A percentile compares a stretch with the other conserved stretches of the same genome.
phyloP scores from a whole-genome alignment of 1,140 invertebrate genomes.

The Brachystomella parvula region DNA sequence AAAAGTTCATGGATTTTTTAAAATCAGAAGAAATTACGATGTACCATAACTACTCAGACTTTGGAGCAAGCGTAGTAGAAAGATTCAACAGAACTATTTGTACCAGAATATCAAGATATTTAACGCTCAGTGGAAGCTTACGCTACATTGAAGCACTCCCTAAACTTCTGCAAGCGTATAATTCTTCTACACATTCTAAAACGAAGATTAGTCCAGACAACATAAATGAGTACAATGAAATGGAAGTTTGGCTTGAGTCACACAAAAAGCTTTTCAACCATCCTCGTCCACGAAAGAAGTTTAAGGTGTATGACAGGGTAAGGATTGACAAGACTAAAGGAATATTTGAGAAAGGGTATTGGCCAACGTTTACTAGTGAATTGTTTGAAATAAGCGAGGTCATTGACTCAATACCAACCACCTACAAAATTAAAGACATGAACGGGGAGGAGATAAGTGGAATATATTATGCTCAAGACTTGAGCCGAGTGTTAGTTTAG shows the following conservation, averaged over 20 bases:
- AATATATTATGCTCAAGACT: conserved; percentile 13
- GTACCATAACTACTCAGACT: conserved; percentile 18
- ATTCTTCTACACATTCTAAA: conserved; percentile 19
- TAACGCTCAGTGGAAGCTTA: background rate
- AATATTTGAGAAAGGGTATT: conserved; percentile 20
- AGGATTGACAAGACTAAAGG: conserved; percentile 1
- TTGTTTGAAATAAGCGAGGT: conserved; percentile 5
- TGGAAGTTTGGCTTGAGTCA: conserved; percentile 25
- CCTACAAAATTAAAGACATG: conserved; percentile 8
- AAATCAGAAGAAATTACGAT: conserved; percentile 5
- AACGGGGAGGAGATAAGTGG: background rate
- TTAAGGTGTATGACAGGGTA: conserved; percentile 5
- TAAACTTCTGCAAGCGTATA: conserved; percentile 22
- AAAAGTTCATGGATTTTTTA: conserved; percentile 11
- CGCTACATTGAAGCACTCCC: conserved; percentile 15
- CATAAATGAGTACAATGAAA: conserved; percentile 28
- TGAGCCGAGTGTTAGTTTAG: background rate
- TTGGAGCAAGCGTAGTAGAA: conserved; percentile 20
- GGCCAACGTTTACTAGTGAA: conserved; percentile 7
- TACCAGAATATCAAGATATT: conserved; percentile 15
- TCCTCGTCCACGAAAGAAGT: conserved; percentile 67
- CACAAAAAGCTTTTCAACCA: conserved; percentile 43
- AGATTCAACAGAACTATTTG: conserved; percentile 23
- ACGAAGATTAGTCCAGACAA: conserved; percentile 17
- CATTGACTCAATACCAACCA: background rate